Evolutionary conservation across 2,888 invertebrate species (phyloP), one percentile per base, ranked within the genome.

Genomic region (Scaptomyza flava): DNA sequence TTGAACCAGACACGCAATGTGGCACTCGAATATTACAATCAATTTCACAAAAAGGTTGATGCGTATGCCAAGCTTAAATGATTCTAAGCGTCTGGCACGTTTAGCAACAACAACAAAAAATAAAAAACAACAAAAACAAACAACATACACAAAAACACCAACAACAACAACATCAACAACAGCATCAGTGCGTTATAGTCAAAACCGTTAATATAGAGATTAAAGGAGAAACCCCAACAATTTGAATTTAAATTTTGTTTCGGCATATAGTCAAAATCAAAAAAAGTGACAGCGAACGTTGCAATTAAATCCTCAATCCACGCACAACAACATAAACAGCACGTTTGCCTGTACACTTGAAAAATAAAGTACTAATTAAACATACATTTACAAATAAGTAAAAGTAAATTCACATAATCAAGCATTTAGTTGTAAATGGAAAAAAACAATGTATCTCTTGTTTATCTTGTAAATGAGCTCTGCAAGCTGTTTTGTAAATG

Each of bases 1-100:
- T 92, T 96, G 12, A 95, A 96, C 81, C 94, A 94, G 64, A 96
- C 96, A 14, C 94, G 94, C 79, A 92, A 93, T 76, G 94, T 94
- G 67, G 94, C 96, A 58, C 92, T 94, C 8, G 93, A 95, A 74
- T 96, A 95, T 86, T 95, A 95, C 89, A 94, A 94, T 87, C 96
- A 96, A 95, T 94, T 96, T 78, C 94, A 95, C 91, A 94, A 96
- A 92, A 96, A 98, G 93, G 95, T 96, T 38, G 95, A 96, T 91
- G 93, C 94, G 34, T 94, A 95, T 89, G 95, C 95, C 9, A 94
- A 95, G 92, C 94, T 95, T 91, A 94, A 95, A 89, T 95, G 94
- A 94, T 92, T 91, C 80, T 83, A 84, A 89, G 76, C 88, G 87
- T 86, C 87, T 33, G 84, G 84, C 46, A 84, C 84, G 88, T 68